These are phyloP conservation scores for Dicrostonyx torquatus DNA, from an alignment of 2,797 vertebrate genomes.

Conservation along the genomic window DNA sequence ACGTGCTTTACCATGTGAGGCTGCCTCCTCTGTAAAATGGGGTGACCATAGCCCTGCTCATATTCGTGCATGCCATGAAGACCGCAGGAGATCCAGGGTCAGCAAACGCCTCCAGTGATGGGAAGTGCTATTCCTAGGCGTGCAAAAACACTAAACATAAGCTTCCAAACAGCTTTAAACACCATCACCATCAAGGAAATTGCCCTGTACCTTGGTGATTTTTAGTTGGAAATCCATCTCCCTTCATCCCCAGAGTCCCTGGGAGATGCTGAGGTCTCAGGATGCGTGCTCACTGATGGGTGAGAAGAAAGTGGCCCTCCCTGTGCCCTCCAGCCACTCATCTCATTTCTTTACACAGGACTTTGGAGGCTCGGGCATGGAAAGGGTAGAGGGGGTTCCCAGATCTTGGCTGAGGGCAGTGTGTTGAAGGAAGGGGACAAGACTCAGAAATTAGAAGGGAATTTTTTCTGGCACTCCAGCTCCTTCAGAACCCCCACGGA, in stretches of 20 bases:
- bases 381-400: background rate
- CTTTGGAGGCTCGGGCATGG: background rate
- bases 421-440: background rate
- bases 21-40: background rate
- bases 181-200: background rate
- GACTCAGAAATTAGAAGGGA: background rate
- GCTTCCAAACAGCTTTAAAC: too few species aligned
- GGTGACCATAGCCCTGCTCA: background rate
- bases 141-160: too few species aligned
- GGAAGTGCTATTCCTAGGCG: background rate
- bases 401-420: background rate
- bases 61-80: too few species aligned
- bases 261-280: background rate
- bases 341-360: background rate
- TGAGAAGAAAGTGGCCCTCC: background rate
- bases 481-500: background rate
- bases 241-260: background rate
- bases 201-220: background rate
- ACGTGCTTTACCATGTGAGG: fast-evolving
- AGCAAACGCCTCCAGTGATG: background rate
- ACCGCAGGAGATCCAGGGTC: background rate
- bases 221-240: background rate
- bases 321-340: background rate
- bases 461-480: background rate
- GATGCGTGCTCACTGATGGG: background rate